Evolutionary conservation across 2,888 invertebrate species (phyloP).

Genomic region (Harpalus rufipes): DNA sequence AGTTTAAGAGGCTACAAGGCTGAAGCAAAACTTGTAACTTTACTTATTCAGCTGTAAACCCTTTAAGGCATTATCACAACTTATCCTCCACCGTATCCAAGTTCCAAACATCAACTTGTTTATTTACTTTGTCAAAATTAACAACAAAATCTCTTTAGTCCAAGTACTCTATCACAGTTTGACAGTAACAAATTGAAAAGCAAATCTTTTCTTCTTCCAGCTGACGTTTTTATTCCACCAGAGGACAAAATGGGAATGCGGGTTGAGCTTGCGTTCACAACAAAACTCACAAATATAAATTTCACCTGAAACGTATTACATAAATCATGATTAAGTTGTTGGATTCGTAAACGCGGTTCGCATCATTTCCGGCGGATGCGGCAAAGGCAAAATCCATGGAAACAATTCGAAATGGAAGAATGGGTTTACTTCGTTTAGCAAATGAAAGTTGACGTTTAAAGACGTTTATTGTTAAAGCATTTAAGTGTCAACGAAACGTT

Average conservation of each 20-base stretch:
- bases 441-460: too few species aligned
- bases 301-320: constrained; percentile 59
- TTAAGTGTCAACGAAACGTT: too few species aligned
- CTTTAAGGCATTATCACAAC: background rate
- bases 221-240: constrained; percentile 45
- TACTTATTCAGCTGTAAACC: background rate
- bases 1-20: background rate
- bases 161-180: constrained; percentile 18
- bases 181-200: constrained; percentile 44
- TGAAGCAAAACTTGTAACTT: background rate
- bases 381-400: background rate
- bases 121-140: constrained; percentile 4
- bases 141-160: constrained; percentile 6
- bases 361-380: constrained; percentile 31
- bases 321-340: constrained; percentile 62
- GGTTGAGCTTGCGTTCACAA: constrained; percentile 44
- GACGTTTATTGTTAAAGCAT: too few species aligned
- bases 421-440: too few species aligned
- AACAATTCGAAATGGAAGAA: too few species aligned
- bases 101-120: background rate
- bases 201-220: constrained; percentile 39
- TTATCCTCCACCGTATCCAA: background rate
- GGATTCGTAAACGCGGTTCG: constrained; percentile 46
- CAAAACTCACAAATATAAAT: constrained; percentile 55
- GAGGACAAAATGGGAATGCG: constrained; percentile 1